phyloP scores from a whole-genome alignment of 2,888 invertebrate genomes.

The Parnassius apollo region DNA sequence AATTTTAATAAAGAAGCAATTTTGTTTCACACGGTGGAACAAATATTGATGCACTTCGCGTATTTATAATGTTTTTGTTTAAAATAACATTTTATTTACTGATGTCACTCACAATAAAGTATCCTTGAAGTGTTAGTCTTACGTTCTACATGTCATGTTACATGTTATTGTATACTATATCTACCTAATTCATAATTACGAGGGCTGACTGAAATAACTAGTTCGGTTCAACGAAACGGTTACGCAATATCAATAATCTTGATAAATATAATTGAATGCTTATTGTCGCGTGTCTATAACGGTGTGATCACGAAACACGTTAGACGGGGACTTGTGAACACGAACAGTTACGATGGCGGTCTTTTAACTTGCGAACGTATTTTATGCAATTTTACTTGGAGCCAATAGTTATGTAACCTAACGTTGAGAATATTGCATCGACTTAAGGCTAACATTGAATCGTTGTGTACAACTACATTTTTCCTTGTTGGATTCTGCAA shows the following conservation, averaged over 20 bases:
- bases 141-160: slow-evolving; percentile 21
- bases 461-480: slow-evolving; percentile 1
- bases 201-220: slow-evolving; percentile 66
- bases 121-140: slow-evolving; percentile 5
- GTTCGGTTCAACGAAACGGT: slow-evolving; percentile 60
- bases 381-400: slow-evolving; percentile 26
- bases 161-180: slow-evolving; percentile 28
- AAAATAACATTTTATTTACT: neutral
- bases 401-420: slow-evolving; percentile 15
- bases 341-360: slow-evolving; percentile 19
- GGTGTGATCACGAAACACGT: slow-evolving; percentile 62
- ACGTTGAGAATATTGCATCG: slow-evolving; percentile 22
- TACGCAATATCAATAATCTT: slow-evolving; percentile 69
- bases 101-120: neutral
- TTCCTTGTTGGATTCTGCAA: slow-evolving; percentile 4
- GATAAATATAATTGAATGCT: slow-evolving; percentile 56
- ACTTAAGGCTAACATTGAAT: slow-evolving; percentile 16
- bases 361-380: slow-evolving; percentile 16
- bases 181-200: slow-evolving; percentile 45
- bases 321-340: slow-evolving; percentile 18
- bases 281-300: slow-evolving; percentile 63
- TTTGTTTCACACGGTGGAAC: too few relatives aligned
- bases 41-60: too few relatives aligned
- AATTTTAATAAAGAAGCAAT: too few relatives aligned
- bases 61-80: too few relatives aligned